Conservation (phyloP, 2,888 invertebrate species). For the Acrobasis suavella region DNA sequence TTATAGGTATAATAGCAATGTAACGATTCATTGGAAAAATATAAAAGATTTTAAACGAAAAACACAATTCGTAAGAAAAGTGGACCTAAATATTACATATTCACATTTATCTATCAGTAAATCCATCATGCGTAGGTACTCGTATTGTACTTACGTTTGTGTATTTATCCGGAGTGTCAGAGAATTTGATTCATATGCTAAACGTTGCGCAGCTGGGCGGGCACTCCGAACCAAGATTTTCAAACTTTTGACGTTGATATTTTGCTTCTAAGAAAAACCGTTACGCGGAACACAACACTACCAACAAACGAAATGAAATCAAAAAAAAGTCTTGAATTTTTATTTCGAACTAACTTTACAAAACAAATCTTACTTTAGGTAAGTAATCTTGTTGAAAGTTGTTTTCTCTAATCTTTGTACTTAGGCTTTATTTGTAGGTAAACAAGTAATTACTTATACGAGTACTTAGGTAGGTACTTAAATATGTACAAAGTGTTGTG, state of each 20-base stretch:
- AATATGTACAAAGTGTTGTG: too few relatives aligned
- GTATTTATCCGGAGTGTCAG: slow-evolving; percentile 54
- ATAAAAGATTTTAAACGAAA: too few relatives aligned
- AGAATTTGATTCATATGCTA: slow-evolving; percentile 34
- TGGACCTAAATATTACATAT: slow-evolving; percentile 31
- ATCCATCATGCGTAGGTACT: slow-evolving; percentile 41
- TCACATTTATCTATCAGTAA: slow-evolving; percentile 56
- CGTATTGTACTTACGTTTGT: slow-evolving; percentile 43
- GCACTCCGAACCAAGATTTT: background rate
- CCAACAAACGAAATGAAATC: background rate
- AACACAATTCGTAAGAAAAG: background rate
- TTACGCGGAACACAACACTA: background rate
- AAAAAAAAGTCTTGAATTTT: background rate
- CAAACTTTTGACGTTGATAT: slow-evolving; percentile 12
- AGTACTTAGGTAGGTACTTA: too few relatives aligned
- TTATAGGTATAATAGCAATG: too few relatives aligned
- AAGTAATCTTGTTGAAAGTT: too few relatives aligned
- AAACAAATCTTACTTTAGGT: too few relatives aligned
- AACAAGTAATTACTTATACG: too few relatives aligned
- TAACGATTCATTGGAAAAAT: too few relatives aligned
- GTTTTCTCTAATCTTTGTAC: too few relatives aligned
- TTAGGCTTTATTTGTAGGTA: too few relatives aligned
- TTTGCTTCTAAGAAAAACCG: background rate
- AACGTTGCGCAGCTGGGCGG: slow-evolving; percentile 17
- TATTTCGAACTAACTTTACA: background rate